Evolutionary conservation across 2,797 vertebrate species (phyloP).

Genomic region (Poeciliopsis infans): DNA sequence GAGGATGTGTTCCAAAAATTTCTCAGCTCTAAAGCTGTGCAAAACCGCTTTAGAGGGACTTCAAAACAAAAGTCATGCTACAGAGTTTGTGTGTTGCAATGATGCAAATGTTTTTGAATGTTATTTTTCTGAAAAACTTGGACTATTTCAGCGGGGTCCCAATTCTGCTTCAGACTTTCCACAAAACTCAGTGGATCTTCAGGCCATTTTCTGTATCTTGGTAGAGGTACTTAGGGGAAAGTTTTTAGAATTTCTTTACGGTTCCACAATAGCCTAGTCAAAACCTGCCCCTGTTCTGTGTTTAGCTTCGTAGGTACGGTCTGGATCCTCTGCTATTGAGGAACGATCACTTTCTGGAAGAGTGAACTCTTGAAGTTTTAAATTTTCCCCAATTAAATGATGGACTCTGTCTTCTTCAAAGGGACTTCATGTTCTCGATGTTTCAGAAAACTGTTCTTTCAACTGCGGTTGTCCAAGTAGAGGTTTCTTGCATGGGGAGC

Average conservation of each 20-base stretch:
- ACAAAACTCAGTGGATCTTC: not conserved
- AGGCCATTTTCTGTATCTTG: not conserved
- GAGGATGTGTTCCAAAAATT: not conserved
- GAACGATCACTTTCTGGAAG: too few species aligned
- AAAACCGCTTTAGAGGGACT: not conserved
- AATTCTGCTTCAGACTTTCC: not conserved
- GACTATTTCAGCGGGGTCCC: not conserved
- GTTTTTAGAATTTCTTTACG: not conserved
- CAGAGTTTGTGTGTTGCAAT: not conserved
- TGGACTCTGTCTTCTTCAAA: not conserved
- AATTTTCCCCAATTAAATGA: not conserved
- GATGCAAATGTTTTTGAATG: not conserved
- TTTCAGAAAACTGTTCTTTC: not conserved
- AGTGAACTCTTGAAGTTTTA: too few species aligned
- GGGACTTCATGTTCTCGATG: not conserved
- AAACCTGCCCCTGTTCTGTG: too few species aligned
- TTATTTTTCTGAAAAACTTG: not conserved
- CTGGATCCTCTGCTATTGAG: too few species aligned
- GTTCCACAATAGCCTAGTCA: not conserved
- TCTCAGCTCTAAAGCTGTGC: not conserved
- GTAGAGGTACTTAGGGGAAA: not conserved
- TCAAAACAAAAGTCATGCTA: not conserved
- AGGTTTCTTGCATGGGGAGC: not conserved
- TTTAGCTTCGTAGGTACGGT: too few species aligned
- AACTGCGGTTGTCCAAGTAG: not conserved